Base-by-base conservation (phyloP, 2,797 vertebrate species). In the Fundulus diaphanus region DNA sequence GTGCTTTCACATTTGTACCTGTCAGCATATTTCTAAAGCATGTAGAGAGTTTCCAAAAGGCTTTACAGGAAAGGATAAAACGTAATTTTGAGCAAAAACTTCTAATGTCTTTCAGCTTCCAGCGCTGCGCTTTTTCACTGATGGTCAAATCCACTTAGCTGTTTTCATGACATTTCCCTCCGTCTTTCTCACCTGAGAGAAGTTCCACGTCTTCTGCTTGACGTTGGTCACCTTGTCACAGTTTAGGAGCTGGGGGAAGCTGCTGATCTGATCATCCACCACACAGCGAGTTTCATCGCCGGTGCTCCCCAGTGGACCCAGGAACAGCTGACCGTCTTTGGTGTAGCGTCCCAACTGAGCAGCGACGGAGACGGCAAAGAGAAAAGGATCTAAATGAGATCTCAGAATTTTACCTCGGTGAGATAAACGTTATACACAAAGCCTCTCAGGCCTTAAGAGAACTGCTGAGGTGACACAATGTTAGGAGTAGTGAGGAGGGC, bases 261-360 rank as follows among this genome's bases (percentile, higher is more conserved):
- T 95, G 88, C 94, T 96, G 84, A 95, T 93, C 82, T 94, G 92
- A 0, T 96, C 97, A 54, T 99, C 98, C 85, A 98, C 96, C 82
- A 99, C 88, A 59, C 98, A 99, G 87, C 95, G 96, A 0, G 98
- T 99, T 81, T 99, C 98, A 0, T 97, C 97, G 0, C 97, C 95
- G 0, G 97, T 98, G 91, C 96, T 98, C 73, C 97, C 97, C 37
- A 99, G 93, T 0, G 98, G 94, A 0, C 98, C 98, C 59, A 99
- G 89, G 80, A 96, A 97, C 85, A 99, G 93, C 86, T 96, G 96
- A 0, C 97, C 97, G 83, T 98, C 97, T 92, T 90, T 96, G 90
- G 97, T 98, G 88, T 96, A 99, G 4, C 98, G 96, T 35, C 97
- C 97, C 48, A 98, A 90, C 98, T 99, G 88, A 16, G 65, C 12